Evolutionary conservation across 2,113 vertebrate species (phyloP).

Genomic region (Pterocles burchelli): DNA sequence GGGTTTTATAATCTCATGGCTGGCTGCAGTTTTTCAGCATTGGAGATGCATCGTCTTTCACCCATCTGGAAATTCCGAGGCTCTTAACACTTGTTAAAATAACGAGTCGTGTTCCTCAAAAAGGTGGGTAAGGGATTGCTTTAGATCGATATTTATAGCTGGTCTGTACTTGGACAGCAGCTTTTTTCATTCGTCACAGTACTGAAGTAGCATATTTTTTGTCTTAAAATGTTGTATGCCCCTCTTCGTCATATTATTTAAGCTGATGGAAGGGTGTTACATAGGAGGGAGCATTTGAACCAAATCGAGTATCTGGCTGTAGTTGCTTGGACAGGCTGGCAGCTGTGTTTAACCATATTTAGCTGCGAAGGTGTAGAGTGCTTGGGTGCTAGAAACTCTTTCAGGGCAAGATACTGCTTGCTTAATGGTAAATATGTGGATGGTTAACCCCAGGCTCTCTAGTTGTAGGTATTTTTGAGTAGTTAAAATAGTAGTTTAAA

Average conservation of each 20-base stretch:
- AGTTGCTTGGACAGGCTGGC: constrained; percentile 10
- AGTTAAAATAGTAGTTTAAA: neutral
- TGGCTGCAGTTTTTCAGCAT: neutral
- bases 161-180: neutral
- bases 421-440: neutral
- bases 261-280: constrained; percentile 61
- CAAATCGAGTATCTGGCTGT: neutral
- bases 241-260: neutral
- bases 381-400: neutral
- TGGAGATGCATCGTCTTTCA: neutral
- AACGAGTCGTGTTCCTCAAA: neutral
- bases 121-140: neutral
- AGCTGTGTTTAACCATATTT: constrained; percentile 35
- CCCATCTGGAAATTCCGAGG: neutral
- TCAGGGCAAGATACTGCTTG: neutral
- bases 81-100: neutral
- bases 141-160: neutral
- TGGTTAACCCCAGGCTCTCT: neutral
- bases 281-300: constrained; percentile 2
- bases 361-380: neutral
- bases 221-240: neutral
- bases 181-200: neutral
- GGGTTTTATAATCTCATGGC: neutral
- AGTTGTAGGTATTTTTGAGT: neutral
- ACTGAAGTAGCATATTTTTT: neutral